Percentiles rank a stretch among this genome's conserved stretches.
These are phyloP conservation scores for Coecobrya sp. DNA, from an alignment of 2,888 invertebrate species.

Conservation along the genomic window DNA sequence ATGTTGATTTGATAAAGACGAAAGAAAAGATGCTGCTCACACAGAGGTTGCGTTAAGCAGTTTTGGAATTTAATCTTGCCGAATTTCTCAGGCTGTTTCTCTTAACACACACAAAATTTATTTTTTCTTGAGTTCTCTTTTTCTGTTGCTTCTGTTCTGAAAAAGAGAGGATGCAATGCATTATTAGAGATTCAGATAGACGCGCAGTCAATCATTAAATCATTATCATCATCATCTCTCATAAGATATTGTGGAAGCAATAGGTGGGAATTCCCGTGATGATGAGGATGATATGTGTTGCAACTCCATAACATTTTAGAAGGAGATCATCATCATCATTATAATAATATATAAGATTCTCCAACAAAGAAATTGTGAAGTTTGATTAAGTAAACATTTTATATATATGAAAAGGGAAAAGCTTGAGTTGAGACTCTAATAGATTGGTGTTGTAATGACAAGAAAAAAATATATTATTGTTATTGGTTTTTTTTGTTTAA, in stretches of 20 bases:
- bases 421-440: no score
- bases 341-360: slow-evolving; percentile 2
- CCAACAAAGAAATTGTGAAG: slow-evolving; percentile 9
- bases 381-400: not conserved
- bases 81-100: slow-evolving; percentile 58
- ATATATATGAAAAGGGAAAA: not conserved
- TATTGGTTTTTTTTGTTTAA: not conserved
- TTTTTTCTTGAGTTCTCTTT: no score
- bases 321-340: slow-evolving; percentile 35
- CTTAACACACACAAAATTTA: not conserved
- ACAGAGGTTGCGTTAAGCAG: not conserved
- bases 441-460: no score
- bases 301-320: slow-evolving; percentile 52
- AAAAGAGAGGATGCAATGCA: no score
- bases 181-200: slow-evolving; percentile 9
- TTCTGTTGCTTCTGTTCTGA: not conserved
- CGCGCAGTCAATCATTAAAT: slow-evolving; percentile 21
- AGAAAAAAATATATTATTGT: not conserved
- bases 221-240: not conserved
- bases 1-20: slow-evolving; percentile 48
- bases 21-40: slow-evolving; percentile 3
- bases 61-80: slow-evolving; percentile 59
- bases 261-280: slow-evolving; percentile 69
- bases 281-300: slow-evolving; percentile 46
- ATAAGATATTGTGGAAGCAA: slow-evolving; percentile 34